Evolutionary conservation across 2,113 vertebrate genomes (phyloP), one percentile per base, ranked within the genome.

Genomic region (Mola mola): DNA sequence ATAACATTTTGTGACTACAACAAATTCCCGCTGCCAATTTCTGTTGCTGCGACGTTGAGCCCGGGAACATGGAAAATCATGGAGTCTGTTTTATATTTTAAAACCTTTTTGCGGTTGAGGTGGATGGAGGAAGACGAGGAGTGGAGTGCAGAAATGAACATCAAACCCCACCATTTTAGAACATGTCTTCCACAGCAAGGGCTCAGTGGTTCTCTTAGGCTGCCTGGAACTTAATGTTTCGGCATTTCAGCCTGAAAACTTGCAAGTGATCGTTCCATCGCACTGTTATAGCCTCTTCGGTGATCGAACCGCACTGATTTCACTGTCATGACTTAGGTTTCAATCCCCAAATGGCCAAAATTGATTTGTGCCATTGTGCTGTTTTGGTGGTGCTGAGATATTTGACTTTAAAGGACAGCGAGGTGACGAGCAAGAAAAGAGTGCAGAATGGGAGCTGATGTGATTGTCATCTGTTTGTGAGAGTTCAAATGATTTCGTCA

Each of bases 1-100:
- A 71, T 79, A 61, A 50, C 36, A 5, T 43, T 61, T 57, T 5
- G 11, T 49, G 25, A 46, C 17, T 25, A 8, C 28, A 47, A 61
- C 38, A 50, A 67, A 70, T 37, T 25, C n/a, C 20, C 6, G 9
- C 26, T 21, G 62, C 17, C 9, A 11, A 26, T n/a, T 4, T 53
- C 24, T 0, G 4, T 24, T 6, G 4, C 29, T 17, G 3, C 1
- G 10, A n/a, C 9, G 20, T 24, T 16, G 29, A 24, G 28, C 2
- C 16, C 8, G 21, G 2, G 24, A 4, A 15, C 3, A 4, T n/a
- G 15, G 20, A 7, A 26, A 29, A 29, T 7, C 5, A 29, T 29
- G 28, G 28, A 5, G 5, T 3, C 28, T 29, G 28, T 3, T 1
- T 7, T 29, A 29, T 3, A 9, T 7, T 9, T n/a, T n/a, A n/a